Evolutionary conservation across 2,113 vertebrate species (phyloP), one percentile per base, ranked within the genome.

Genomic region (Sapajus apella): DNA sequence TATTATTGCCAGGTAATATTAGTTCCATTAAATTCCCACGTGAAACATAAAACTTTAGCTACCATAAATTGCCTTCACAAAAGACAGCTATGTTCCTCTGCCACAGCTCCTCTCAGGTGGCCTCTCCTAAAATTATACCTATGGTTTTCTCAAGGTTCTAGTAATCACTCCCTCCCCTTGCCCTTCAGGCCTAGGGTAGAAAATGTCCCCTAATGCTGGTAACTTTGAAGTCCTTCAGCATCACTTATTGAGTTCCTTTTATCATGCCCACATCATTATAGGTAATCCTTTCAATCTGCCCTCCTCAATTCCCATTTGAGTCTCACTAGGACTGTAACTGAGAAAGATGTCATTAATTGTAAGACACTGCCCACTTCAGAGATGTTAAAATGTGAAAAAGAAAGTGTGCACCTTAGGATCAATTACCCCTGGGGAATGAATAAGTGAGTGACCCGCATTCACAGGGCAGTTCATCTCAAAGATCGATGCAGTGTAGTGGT

Each of bases 321-420:
- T 61, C 55, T 84, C 43, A 72, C 7, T 27, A 76, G 56, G 37
- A 82, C 17, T 47, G 93, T 93, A 11, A 92, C n/a, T 79, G 16
- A 66, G 45, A 96, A 91, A 6, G 17, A 87, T 45, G 25, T 87
- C 35, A 37, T 56, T 92, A 68, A 95, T 94, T 88, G 20, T 79
- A 85, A 90, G 72, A 91, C 6, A 84, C 7, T 93, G 20, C 12
- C 21, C 40, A 64, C 37, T 95, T 85, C 25, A 84, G 21, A 96
- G 86, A 85, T 56, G 6, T 91, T 96, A 93, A 96, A 96, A 66
- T 88, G 32, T 66, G 56, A 4, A 6, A 45, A 77, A 5, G 6
- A 25, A 5, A 11, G 9, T 40, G 17, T 58, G 12, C 40, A 10
- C 43, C 9, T 96, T 37, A 66, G 37, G 12, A 86, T 81, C 85